Evolutionary conservation across 2,113 vertebrate species (phyloP).

Genomic region (Gambusia holbrooki): DNA sequence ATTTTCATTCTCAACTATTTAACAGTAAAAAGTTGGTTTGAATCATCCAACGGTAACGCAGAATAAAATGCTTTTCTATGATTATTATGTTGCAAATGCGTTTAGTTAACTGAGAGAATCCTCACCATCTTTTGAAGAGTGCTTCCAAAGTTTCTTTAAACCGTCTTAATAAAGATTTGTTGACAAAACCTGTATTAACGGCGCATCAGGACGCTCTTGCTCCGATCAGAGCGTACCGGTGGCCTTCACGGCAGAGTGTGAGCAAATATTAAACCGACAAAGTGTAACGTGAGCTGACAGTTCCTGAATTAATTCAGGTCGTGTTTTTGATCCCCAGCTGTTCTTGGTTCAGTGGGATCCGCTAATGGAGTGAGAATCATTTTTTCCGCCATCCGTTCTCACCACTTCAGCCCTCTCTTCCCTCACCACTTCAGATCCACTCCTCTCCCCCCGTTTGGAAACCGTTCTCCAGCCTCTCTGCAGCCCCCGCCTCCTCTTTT

Average conservation of each 20-base stretch:
- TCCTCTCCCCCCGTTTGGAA: constrained; percentile 25
- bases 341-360: constrained; percentile 10
- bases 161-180: background rate
- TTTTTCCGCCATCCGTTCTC: constrained; percentile 20
- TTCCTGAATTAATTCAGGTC: background rate
- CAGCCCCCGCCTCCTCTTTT: constrained; percentile 49
- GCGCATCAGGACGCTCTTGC: background rate
- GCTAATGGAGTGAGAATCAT: constrained; percentile 29
- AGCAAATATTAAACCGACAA: background rate
- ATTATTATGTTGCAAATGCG: background rate
- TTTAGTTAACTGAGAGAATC: too few relatives aligned
- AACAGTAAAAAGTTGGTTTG: background rate
- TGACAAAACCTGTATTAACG: background rate
- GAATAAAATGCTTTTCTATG: background rate
- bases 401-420: constrained; percentile 34
- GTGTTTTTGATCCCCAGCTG: background rate
- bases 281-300: background rate
- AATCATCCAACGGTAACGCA: background rate
- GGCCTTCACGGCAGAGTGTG: background rate
- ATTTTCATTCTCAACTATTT: too few relatives aligned
- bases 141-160: background rate
- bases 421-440: constrained; percentile 23
- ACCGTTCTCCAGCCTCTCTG: constrained; percentile 50
- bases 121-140: background rate
- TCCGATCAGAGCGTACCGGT: background rate